Conservation (phyloP, 2,113 vertebrate species). For the Herpetotheres cachinnans region DNA sequence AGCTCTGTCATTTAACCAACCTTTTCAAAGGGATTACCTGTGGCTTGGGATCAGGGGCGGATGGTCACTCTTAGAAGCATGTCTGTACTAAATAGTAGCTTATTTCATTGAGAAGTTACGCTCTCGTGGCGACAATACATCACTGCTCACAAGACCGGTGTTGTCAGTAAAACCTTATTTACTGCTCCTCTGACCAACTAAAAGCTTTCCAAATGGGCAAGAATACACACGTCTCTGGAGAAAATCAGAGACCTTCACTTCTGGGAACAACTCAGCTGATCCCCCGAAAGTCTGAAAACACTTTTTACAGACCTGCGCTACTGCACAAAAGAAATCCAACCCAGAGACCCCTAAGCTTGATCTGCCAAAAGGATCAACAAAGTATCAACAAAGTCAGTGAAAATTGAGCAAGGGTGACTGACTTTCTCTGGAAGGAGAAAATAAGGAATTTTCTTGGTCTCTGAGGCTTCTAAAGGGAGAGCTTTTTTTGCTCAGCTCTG, state of each 20-base stretch:
- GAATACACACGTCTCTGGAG: background rate
- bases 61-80: background rate
- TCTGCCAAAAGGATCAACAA: background rate
- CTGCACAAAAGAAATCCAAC: background rate
- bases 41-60: background rate
- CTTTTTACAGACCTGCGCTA: background rate
- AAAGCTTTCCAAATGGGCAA: constrained; percentile 24
- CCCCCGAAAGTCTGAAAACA: background rate
- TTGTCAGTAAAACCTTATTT: constrained; percentile 36
- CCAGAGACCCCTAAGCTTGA: background rate
- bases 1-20: background rate
- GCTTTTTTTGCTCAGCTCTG: background rate
- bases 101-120: background rate
- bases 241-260: background rate
- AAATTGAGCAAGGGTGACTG: background rate
- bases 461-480: background rate
- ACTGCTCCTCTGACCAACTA: constrained; percentile 6
- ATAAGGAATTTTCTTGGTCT: background rate
- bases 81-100: background rate
- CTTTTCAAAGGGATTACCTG: background rate
- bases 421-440: background rate
- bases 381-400: background rate
- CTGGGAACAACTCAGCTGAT: background rate
- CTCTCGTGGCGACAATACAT: background rate
- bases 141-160: background rate